These are phyloP conservation scores for Synergus umbraculus DNA, from an alignment of 2,888 invertebrate genomes.

Conservation along the genomic window DNA sequence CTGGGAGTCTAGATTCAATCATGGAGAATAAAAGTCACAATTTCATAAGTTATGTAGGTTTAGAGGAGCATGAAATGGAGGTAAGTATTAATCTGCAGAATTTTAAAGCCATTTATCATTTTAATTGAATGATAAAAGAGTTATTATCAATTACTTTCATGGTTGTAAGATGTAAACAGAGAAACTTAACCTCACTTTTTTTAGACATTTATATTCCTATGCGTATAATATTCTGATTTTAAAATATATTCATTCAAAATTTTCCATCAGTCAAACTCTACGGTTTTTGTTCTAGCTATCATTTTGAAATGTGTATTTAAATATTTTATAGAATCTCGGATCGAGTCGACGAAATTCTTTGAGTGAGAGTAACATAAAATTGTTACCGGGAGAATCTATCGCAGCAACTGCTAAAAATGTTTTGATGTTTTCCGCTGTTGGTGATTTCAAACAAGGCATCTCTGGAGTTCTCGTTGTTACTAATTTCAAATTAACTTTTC, in stretches of 20 bases:
- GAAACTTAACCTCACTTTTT: constrained; percentile 31
- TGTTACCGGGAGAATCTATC: constrained; percentile 86
- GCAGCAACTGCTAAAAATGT: constrained; percentile 90
- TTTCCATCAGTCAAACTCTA: not conserved
- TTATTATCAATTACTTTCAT: constrained; percentile 1
- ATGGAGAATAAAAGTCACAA: constrained; percentile 76
- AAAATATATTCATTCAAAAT: constrained; percentile 6
- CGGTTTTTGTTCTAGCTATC: not conserved
- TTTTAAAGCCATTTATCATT: constrained; percentile 10
- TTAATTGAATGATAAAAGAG: not conserved
- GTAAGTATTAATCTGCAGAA: constrained; percentile 63
- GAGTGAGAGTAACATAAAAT: constrained; percentile 69
- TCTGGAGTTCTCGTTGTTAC: constrained; percentile 93
- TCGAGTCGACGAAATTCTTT: constrained; percentile 71
- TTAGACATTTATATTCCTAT: not conserved
- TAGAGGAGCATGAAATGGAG: constrained; percentile 77
- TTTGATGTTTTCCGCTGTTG: constrained; percentile 89
- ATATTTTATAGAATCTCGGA: constrained; percentile 62
- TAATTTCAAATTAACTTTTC: constrained; percentile 94
- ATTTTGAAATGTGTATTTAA: no score
- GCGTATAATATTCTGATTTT: not conserved
- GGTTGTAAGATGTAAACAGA: constrained; percentile 9
- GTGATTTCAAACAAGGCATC: constrained; percentile 87
- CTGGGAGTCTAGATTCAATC: constrained; percentile 3
- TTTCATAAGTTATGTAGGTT: constrained; percentile 77